A percentile compares a stretch with the other conserved stretches of the same genome.
These are phyloP conservation scores for Spisula solida DNA, from an alignment of 2,888 invertebrate species.

Conservation along the genomic window DNA sequence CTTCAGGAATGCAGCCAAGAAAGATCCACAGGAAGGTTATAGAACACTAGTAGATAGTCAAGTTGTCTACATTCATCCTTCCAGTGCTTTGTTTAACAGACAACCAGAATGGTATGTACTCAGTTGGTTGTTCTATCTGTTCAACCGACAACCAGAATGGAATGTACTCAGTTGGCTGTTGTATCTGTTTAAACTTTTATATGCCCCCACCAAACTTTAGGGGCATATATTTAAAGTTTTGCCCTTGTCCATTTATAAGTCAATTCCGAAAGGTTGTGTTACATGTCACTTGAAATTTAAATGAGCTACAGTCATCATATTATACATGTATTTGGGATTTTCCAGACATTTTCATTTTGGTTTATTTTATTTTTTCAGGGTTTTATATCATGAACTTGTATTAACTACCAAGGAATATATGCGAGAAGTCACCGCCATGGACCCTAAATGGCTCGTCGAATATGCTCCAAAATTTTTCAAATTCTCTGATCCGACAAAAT, in stretches of 20 bases:
- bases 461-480: conserved; percentile 99
- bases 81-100: conserved; percentile 98
- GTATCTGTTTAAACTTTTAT: too few relatives aligned
- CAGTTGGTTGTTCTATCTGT: too few relatives aligned
- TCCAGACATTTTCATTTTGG: too few relatives aligned
- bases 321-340: too few relatives aligned
- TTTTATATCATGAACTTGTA: conserved; percentile 99
- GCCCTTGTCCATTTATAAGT: too few relatives aligned
- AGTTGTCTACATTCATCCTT: conserved; percentile 99
- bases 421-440: conserved; percentile 93
- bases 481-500: conserved; percentile 98
- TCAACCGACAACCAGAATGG: too few relatives aligned
- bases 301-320: too few relatives aligned
- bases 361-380: conserved; percentile 89
- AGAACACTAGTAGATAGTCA: conserved; percentile 98
- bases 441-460: conserved; percentile 96
- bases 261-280: too few relatives aligned
- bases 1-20: conserved; percentile 99
- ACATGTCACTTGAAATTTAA: too few relatives aligned
- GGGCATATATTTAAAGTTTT: too few relatives aligned
- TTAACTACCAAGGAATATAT: conserved; percentile 99
- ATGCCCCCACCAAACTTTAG: too few relatives aligned
- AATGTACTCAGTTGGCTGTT: conserved; percentile 76
- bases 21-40: conserved; percentile 99
- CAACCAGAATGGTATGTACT: conserved; percentile 97